Conservation (phyloP, 2,113 vertebrate species). For the Corythoichthys haematopterus region DNA sequence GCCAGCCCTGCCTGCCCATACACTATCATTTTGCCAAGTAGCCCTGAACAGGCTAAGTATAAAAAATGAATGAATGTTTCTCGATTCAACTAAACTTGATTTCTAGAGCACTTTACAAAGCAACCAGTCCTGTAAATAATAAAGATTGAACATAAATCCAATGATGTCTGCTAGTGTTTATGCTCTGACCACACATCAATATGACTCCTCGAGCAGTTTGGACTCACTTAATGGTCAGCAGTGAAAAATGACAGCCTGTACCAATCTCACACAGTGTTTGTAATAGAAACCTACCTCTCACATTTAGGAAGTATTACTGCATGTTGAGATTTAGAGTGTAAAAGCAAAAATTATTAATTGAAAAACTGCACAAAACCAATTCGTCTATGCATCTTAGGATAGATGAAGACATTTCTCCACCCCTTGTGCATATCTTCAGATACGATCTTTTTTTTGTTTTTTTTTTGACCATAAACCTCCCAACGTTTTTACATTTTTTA, state of each 20-base stretch:
- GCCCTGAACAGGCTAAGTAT: neutral
- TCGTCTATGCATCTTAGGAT: neutral
- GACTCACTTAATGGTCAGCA: neutral
- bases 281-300: neutral
- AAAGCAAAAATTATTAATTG: neutral
- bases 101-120: neutral
- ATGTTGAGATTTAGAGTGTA: neutral
- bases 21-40: neutral
- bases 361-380: neutral
- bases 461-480: neutral
- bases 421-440: neutral
- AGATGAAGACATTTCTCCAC: neutral
- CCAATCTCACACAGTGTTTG: constrained; percentile 12
- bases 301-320: neutral
- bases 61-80: neutral
- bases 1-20: neutral
- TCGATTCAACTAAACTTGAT: neutral
- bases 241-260: neutral
- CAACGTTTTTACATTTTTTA: neutral
- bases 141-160: neutral
- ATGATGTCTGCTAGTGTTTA: constrained; percentile 3
- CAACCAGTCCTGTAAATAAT: neutral
- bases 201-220: constrained; percentile 3
- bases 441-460: neutral
- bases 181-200: constrained; percentile 11